Evolutionary conservation across 2,888 invertebrate species (phyloP).

Genomic region (Ophonus ardosiacus): DNA sequence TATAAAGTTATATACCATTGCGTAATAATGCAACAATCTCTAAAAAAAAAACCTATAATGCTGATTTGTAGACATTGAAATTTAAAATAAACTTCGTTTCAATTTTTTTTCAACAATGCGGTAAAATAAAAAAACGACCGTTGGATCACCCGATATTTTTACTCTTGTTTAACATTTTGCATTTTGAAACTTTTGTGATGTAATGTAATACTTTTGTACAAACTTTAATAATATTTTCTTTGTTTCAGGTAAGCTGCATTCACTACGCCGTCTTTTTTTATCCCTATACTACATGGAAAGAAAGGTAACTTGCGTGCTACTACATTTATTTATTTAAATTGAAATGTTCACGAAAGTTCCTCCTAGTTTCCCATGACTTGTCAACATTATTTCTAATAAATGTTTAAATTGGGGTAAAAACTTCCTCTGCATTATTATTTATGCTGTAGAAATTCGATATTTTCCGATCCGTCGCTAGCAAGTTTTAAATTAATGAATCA

Average conservation of each 20-base stretch:
- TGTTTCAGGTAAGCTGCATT: neutral
- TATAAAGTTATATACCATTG: too few relatives aligned
- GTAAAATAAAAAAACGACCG: too few relatives aligned
- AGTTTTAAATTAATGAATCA: slow-evolving; percentile 25
- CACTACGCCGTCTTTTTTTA: neutral
- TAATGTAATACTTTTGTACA: neutral
- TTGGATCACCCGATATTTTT: too few relatives aligned
- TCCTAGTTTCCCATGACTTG: neutral
- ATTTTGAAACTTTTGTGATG: too few relatives aligned
- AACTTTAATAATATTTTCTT: neutral
- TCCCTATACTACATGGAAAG: neutral
- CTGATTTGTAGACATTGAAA: too few relatives aligned
- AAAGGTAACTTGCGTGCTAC: neutral
- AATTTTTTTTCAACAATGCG: too few relatives aligned
- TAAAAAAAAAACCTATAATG: too few relatives aligned
- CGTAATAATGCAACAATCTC: too few relatives aligned
- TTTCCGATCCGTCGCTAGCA: neutral
- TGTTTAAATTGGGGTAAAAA: slow-evolving; percentile 1
- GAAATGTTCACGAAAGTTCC: neutral
- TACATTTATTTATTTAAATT: neutral
- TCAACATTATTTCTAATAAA: neutral
- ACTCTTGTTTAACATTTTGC: too few relatives aligned
- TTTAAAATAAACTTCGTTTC: too few relatives aligned
- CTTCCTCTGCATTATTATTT: neutral
- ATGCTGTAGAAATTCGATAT: slow-evolving; percentile 19